Conservation (phyloP, 2,797 vertebrate species). For the Enteromius paludinosus region DNA sequence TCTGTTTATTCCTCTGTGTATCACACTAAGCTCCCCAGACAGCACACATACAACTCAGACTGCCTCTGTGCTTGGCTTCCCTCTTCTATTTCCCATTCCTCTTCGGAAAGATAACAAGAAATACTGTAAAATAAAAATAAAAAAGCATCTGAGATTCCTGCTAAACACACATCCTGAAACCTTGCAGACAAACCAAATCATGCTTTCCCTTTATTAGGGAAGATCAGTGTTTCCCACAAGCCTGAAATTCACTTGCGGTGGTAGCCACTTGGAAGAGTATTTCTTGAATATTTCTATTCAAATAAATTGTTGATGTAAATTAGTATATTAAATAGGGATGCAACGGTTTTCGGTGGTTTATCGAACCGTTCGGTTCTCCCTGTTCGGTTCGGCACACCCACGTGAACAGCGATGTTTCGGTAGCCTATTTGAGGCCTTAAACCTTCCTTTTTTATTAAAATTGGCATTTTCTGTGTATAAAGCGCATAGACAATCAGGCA, state of each 20-base stretch:
- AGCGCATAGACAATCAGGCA: too few species aligned
- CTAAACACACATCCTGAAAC: constrained; percentile 4
- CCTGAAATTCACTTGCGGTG: background rate
- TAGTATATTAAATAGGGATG: background rate
- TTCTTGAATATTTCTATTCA: background rate
- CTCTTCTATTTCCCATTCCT: constrained; percentile 2
- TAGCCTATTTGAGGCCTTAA: too few species aligned
- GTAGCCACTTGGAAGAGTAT: background rate
- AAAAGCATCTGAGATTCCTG: constrained; percentile 12
- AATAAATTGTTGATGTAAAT: background rate
- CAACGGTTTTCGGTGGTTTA: too few species aligned
- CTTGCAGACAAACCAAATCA: constrained; percentile 29
- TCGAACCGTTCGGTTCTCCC: too few species aligned
- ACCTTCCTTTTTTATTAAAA: too few species aligned
- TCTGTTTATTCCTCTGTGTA: constrained; percentile 60
- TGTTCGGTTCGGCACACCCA: too few species aligned
- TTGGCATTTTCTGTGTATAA: too few species aligned
- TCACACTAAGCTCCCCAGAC: constrained; percentile 54
- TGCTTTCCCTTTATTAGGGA: constrained; percentile 44
- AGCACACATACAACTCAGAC: constrained; percentile 40
- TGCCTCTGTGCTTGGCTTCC: constrained; percentile 1
- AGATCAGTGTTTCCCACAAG: background rate
- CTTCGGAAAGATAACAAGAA: constrained; percentile 15
- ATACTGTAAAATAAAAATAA: constrained; percentile 18
- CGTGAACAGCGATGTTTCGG: too few species aligned